These are phyloP conservation scores for Propithecus deckenii DNA, from an alignment of 2,797 vertebrate genomes.

Conservation along the genomic window DNA sequence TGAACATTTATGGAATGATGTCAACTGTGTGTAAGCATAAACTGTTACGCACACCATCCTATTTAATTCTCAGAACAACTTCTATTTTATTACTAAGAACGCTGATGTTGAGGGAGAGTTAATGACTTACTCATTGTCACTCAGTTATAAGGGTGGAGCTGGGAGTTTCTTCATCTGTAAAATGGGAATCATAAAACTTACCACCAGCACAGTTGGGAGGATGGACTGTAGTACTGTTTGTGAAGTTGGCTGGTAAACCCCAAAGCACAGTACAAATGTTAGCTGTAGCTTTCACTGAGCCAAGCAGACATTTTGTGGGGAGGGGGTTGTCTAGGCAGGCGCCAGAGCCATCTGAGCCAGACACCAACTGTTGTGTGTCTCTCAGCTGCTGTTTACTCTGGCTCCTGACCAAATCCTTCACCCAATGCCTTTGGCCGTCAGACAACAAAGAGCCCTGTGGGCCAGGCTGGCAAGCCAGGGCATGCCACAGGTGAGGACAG, in stretches of 20 bases:
- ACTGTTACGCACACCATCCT: background rate
- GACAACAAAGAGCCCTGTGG: slow-evolving; percentile 40
- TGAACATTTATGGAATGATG: background rate
- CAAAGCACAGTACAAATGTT: background rate
- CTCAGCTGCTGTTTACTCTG: slow-evolving; percentile 75
- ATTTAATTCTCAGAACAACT: background rate
- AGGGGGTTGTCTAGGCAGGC: slow-evolving; percentile 34
- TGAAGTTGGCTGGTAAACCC: background rate
- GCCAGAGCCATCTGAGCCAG: slow-evolving; percentile 66
- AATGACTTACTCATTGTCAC: background rate
- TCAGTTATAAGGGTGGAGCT: background rate
- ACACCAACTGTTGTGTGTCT: slow-evolving; percentile 69
- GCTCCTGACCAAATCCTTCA: slow-evolving; percentile 63
- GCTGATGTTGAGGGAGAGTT: background rate
- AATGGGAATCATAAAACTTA: background rate
- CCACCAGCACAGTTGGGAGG: background rate
- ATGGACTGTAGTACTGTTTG: background rate
- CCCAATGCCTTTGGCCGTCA: slow-evolving; percentile 22
- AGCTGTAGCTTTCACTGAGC: background rate
- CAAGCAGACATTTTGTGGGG: background rate
- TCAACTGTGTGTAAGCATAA: background rate
- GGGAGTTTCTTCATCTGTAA: background rate
- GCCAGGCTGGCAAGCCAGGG: slow-evolving; percentile 58
- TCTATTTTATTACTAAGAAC: background rate
- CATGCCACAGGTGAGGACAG: slow-evolving; percentile 38